phyloP scores from a whole-genome alignment of 2,113 vertebrate species.

The Macquaria ambigua region DNA sequence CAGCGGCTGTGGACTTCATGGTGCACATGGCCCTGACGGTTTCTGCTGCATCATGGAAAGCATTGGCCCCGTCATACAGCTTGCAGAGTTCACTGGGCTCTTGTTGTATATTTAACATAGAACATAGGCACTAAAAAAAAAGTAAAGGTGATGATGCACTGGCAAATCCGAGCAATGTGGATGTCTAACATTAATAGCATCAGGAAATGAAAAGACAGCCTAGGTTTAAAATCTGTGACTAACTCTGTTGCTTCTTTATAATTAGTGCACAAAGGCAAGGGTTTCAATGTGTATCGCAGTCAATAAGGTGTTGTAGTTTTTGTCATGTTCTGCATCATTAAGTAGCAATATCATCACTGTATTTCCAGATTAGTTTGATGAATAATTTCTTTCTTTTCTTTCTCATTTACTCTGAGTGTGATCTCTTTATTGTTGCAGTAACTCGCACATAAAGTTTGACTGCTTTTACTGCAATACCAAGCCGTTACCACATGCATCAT shows the following conservation, averaged over 20 bases:
- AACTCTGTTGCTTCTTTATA: background rate
- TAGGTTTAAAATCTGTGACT: background rate
- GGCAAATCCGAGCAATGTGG: constrained; percentile 6
- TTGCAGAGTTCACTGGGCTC: background rate
- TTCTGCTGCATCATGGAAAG: constrained; percentile 68
- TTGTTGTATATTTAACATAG: constrained; percentile 50
- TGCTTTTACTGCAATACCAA: background rate
- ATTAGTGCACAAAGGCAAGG: background rate
- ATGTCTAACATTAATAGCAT: background rate
- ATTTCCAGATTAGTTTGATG: background rate
- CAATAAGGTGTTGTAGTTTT: background rate
- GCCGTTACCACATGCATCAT: background rate
- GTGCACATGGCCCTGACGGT: background rate
- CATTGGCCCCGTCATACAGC: background rate
- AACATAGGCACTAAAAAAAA: constrained; percentile 45
- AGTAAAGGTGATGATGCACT: constrained; percentile 34
- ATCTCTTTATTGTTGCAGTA: background rate
- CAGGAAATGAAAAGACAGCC: constrained; percentile 19
- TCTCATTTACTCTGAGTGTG: background rate
- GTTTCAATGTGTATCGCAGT: background rate
- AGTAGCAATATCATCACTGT: background rate
- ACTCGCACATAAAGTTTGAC: background rate
- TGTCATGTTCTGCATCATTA: background rate
- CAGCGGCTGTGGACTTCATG: background rate
- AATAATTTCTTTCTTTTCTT: background rate